Percentiles rank a stretch among this genome's conserved stretches.
These are phyloP conservation scores for Bombus haemorrhoidalis DNA, from an alignment of 1,140 invertebrate species.

Conservation along the genomic window DNA sequence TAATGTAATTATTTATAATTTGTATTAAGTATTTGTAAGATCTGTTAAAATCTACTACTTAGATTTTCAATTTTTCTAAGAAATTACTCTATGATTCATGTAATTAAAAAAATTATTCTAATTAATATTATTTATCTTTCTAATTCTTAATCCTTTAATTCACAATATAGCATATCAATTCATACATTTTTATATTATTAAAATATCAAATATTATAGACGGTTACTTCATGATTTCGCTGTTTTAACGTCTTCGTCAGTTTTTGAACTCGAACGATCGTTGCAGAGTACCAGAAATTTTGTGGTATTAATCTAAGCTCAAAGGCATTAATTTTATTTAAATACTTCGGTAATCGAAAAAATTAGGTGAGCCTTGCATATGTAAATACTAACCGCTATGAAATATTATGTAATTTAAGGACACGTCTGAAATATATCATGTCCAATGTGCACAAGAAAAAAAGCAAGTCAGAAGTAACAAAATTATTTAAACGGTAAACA, in stretches of 20 bases:
- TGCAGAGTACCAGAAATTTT: not conserved
- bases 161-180: not conserved
- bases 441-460: slow-evolving; percentile 56
- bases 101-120: not conserved
- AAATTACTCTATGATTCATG: not conserved
- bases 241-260: slow-evolving; percentile 5
- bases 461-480: slow-evolving; percentile 53
- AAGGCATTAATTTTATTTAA: not conserved
- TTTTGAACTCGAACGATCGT: slow-evolving; percentile 9
- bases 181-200: not conserved
- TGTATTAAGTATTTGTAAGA: not conserved
- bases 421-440: slow-evolving; percentile 35
- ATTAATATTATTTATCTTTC: not conserved
- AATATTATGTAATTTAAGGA: slow-evolving; percentile 9
- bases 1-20: no score
- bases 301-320: not conserved
- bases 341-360: not conserved
- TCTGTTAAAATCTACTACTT: not conserved
- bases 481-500: slow-evolving; percentile 68
- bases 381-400: slow-evolving; percentile 20
- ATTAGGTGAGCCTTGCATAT: slow-evolving; percentile 56
- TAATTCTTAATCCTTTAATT: not conserved
- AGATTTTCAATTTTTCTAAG: not conserved
- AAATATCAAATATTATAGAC: not conserved
- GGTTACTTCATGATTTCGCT: not conserved